Base-by-base conservation (phyloP, 2,113 vertebrate genomes). In the Nettapus auritus region DNA sequence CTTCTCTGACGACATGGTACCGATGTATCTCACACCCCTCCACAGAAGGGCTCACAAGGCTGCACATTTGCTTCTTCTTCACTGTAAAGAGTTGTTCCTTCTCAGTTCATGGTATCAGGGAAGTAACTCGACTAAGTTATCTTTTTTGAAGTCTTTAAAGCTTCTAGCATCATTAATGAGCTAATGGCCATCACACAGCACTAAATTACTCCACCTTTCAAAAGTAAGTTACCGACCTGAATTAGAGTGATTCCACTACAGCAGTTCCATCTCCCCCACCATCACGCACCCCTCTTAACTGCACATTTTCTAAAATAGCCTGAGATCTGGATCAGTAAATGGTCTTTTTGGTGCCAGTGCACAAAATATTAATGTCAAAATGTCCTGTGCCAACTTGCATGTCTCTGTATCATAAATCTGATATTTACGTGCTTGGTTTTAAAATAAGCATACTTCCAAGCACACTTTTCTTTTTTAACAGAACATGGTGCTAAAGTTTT, bases 271-370 rank as follows among this genome's bases (percentile, higher is more conserved):
- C 75, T 52, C 57, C 14, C 31, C 67, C 46, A 11, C 40, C 40
- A 29, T 8, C 52, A 66, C 92, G 88, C 83, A 36, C 78, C 93
- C 84, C 42, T 46, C 86, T 89, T 86, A 89, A 93, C 64, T 88
- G 89, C 89, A 74, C 36, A 8, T 88, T 94, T 94, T 70, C 84
- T 89, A 80, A 82, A 87, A 85, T 1, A 89, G 40, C 8, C 63
- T 26, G 81, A 87, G 84, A 94, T 94, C 46, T 13, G 75, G 46
- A 92, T 81, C 81, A 93, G 44, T 57, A 94, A 83, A 91, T 52
- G 50, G 15, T 48, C 13, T 18, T 76, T 79, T 16, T 33, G 55
- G 78, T 87, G 93, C 86, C 89, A 91, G 62, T 62, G 68, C 31
- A 87, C 53, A 57, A 66, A 82, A 50, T 23, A 94, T 52, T 69